Base-by-base conservation (phyloP, 1,140 invertebrate genomes). In the Cepaea nemoralis region DNA sequence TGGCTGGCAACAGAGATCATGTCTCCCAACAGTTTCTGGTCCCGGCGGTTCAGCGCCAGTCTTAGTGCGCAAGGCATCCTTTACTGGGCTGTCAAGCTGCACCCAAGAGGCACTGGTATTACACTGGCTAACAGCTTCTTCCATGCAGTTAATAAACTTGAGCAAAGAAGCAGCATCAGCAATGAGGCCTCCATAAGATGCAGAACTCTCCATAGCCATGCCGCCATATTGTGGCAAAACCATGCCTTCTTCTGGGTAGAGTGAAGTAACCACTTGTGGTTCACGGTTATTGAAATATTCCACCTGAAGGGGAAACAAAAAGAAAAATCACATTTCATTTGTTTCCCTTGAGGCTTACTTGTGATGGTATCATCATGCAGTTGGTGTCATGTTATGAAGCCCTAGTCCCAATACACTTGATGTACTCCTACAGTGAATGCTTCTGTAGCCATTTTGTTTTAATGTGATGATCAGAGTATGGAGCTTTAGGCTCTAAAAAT, bases 191-290 rank as follows among this genome's bases (percentile, higher is more conserved):
- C 89, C 89, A 80, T 85, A 88, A 0, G 89, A 76, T 1, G 82
- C 89, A 2, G 88, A 84, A 35, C 84, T 87, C 71, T 85, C 78
- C 87, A 90, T 89, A n/a, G 81, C 75, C 77, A 89, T 86, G 14
- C 84, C 86, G 12, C 89, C 88, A 83, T 89, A 90, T 50, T 89
- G 88, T n/a, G 89, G 83, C 3, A 80, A 67, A 0, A 87, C 85
- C 31, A 76, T 40, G 3, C 80, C 83, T 33, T 87, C 77, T 24
- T 70, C 50, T 2, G 80, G 82, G 45, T 86, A 83, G 35, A 88
- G 48, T 19, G 87, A 87, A 0, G 75, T 35, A 16, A 80, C 78
- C 12, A 85, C 24, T n/a, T 48, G 35, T 35, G 85, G 83, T 3
- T 85, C 85, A 48, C 79, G 79, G 75, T 88, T 87, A 70, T 86